Evolutionary conservation across 2,797 vertebrate genomes (phyloP).

Genomic region (Argyrosomus regius): DNA sequence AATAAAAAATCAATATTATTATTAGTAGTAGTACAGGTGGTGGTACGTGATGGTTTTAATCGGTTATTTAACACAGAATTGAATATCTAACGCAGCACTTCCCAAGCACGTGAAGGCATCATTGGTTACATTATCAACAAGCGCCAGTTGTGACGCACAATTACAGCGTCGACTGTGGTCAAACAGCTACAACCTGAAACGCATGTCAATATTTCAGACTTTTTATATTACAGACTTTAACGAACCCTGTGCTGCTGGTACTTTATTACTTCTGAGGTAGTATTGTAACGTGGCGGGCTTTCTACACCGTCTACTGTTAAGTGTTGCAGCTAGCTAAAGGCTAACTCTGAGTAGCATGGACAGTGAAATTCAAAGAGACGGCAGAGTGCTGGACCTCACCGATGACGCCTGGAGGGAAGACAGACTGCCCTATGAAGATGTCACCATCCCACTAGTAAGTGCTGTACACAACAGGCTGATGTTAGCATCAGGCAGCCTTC

Average conservation of each 20-base stretch:
- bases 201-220: too few species aligned
- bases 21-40: too few species aligned
- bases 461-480: neutral
- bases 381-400: slow-evolving; percentile 95
- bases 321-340: slow-evolving; percentile 10
- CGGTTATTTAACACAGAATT: too few species aligned
- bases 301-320: neutral
- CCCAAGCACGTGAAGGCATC: neutral
- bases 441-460: slow-evolving; percentile 94
- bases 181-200: neutral
- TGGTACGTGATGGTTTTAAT: too few species aligned
- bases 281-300: too few species aligned
- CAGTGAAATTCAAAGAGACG: slow-evolving; percentile 96
- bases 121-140: slow-evolving; percentile 15
- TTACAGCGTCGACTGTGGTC: neutral
- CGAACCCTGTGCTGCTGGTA: neutral
- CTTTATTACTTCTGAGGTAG: accelerated
- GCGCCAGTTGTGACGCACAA: slow-evolving; percentile 2
- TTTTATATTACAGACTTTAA: too few species aligned
- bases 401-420: slow-evolving; percentile 99
- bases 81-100: neutral
- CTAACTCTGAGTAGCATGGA: slow-evolving; percentile 83
- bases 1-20: too few species aligned
- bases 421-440: slow-evolving; percentile 95
- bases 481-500: neutral